Base-by-base conservation (phyloP, 2,113 vertebrate species). In the Globicephala melas region DNA sequence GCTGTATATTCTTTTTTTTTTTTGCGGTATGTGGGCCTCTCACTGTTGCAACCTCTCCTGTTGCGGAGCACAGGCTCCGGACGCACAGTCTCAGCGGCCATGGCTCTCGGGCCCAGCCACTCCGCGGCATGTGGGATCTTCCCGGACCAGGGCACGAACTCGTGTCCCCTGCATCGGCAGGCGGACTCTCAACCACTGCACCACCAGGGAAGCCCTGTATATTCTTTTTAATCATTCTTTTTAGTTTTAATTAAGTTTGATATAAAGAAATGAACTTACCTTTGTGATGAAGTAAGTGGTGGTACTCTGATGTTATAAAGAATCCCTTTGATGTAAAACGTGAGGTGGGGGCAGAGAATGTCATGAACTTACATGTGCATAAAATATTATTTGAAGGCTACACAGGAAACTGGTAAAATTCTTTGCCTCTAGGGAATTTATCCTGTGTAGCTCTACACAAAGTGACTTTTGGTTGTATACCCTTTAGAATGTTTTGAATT, bases 181-280 rank as follows among this genome's bases (percentile, higher is more conserved):
- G 44, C 44, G 9, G 44, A 47, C 44, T 10, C 44, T 47, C 9
- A 47, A 47, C 44, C 44, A 47, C 10, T 47, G 44, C 44, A 10
- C 44, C 44, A 47, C 44, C 44, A 44, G 44, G 8, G 44, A 44
- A 10, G 44, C 44, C 44, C 74, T 15, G 80, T n/a, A 50, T 82
- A 50, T 33, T 89, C 20, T 55, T 92, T 58, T 58, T 38, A 91
- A 33, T 28, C 8, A 53, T 80, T 86, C 7, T 53, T 85, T 85
- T 71, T 60, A 53, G 41, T 26, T 82, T 73, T 82, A 85, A 91
- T 63, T 89, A 91, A 85, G 8, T 62, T 84, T 68, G 17, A 53
- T 63, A 65, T 92, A 63, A 87, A 38, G 11, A 95, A 65, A 41
- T 76, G 38, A 33, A 25, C 41, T 88, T 92, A 74, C 2, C 13